Base-by-base conservation (phyloP, 2,797 vertebrate species). In the Enteromius trimaculatus region DNA sequence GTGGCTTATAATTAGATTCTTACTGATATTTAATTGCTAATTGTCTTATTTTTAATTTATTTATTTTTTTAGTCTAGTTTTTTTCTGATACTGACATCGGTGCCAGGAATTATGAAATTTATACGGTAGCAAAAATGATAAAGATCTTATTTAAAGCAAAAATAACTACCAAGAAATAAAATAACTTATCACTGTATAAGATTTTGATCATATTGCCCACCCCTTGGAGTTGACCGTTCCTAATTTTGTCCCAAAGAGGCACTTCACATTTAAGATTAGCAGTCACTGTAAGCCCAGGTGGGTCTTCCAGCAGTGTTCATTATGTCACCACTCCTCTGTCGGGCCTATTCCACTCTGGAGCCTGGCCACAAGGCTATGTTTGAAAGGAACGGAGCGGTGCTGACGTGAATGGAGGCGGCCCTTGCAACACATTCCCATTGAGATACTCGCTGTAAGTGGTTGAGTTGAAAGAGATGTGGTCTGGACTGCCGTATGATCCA, bases 391-490 rank as follows among this genome's bases (percentile, higher is more conserved):
- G 0, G 13, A 37, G 21, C 11, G 2, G 77, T 49, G 64, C 44
- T 34, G 47, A 79, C 21, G 14, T 26, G 62, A 23, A 23, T 26
- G 58, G 42, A 79, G 29, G 10, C 17, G 17, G 55, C 19, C 37
- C 2, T 69, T 68, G 78, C 64, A 51, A 82, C 69, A 34, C 42
- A 23, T 81, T 76, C 17, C 84, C 72, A 70, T 76, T 77, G 71
- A 80, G 34, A 58, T 44, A 31, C 47, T 76, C 71, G 49, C 71
- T 62, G 71, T 70, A 76, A 76, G 71, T 82, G 80, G 39, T 65
- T 64, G 29, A 74, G 71, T 82, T 75, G 62, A 82, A 76, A 65
- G 70, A 79, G 81, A 79, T 58, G 62, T 37, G 64, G 78, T 80
- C 72, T 70, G 60, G 72, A 72, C 78, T 68, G 60, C 79, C 19